Base-by-base conservation (phyloP, 2,113 vertebrate genomes). In the Dasyprocta punctata region DNA sequence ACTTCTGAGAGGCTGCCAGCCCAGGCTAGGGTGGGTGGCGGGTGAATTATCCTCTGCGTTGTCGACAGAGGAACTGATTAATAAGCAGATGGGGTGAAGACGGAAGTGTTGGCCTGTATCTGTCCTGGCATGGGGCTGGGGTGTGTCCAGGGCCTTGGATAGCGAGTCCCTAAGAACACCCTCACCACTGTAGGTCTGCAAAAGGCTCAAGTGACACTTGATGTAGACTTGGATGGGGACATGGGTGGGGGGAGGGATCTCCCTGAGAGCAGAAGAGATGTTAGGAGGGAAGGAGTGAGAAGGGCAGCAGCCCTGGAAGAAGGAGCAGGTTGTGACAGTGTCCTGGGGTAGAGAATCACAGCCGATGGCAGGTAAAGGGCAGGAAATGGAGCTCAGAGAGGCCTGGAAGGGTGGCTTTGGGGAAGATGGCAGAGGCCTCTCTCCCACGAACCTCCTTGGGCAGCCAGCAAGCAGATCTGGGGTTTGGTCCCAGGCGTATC, bases 1-100 rank as follows among this genome's bases (percentile, higher is more conserved):
- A 92, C 95, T 94, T 60, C 89, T 85, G 97, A 97, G 90, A 96
- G 96, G 88, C 96, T 95, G 98, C 96, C 96, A 95, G 92, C 88
- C 56, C 7, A 0, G 92, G 88, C 95, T 86, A 38, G 80, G 95
- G 88, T 7, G 77, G 89, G 71, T 67, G 97, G 94, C 1, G 75
- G 92, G 67, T 16, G 52, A 7, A 16, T 86, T 90, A 19, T 67
- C 24, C 17, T 20, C 71, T 2, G 8, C 1, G 28, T 30, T 5
- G 24, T 38, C 10, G 16, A 49, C 12, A 58, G 63, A 60, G 86
- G 38, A 61, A 7, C 67, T 89, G 92, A 87, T 9, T 75, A 91
- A 77, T 54, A 56, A 24, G 67, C 0, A 5, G 65, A 56, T 4
- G 47, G 73, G 58, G n/a, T 0, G 6, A 16, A 60, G 78, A 49